A percentile compares a stretch with the other conserved stretches of the same genome.
Evolutionary conservation across 1,140 invertebrate genomes (phyloP).

Genomic region (Papilio aristodemus): DNA sequence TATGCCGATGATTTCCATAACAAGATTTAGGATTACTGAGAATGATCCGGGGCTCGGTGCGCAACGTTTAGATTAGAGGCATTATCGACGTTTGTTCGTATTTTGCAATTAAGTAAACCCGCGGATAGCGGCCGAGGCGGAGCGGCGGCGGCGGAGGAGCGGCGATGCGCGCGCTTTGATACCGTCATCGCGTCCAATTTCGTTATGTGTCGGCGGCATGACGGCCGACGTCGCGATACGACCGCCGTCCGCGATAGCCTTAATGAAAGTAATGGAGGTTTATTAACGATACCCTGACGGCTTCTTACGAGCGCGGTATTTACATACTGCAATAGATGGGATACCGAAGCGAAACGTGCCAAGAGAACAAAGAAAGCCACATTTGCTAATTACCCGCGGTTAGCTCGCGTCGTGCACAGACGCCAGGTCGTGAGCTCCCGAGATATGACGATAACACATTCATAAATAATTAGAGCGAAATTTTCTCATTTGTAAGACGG

Average conservation of each 20-base stretch:
- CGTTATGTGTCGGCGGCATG: slow-evolving; percentile 74
- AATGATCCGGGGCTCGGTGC: slow-evolving; percentile 61
- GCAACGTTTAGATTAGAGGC: slow-evolving; percentile 62
- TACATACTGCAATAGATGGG: slow-evolving; percentile 69
- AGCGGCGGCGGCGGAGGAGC: slow-evolving; percentile 37
- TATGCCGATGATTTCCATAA: slow-evolving; percentile 76
- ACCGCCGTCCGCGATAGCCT: slow-evolving; percentile 73
- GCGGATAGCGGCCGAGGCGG: slow-evolving; percentile 48
- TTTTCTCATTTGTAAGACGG: slow-evolving; percentile 80
- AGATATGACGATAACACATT: slow-evolving; percentile 81
- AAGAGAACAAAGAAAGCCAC: slow-evolving; percentile 79
- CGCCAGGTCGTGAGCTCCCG: slow-evolving; percentile 75
- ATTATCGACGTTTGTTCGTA: slow-evolving; percentile 75
- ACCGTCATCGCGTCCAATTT: slow-evolving; percentile 77
- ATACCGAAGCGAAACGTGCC: slow-evolving; percentile 70
- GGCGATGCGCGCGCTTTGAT: slow-evolving; percentile 70
- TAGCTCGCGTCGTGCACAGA: slow-evolving; percentile 78
- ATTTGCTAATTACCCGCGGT: slow-evolving; percentile 79
- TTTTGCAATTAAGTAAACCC: slow-evolving; percentile 73
- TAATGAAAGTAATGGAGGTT: slow-evolving; percentile 80
- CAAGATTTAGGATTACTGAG: slow-evolving; percentile 75
- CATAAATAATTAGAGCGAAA: slow-evolving; percentile 81
- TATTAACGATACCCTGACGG: slow-evolving; percentile 74
- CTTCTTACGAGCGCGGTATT: slow-evolving; percentile 57
- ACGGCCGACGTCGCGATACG: slow-evolving; percentile 70